These are phyloP conservation scores for Hyperoplus lanceolatus DNA, from an alignment of 2,797 vertebrate genomes.

Conservation along the genomic window DNA sequence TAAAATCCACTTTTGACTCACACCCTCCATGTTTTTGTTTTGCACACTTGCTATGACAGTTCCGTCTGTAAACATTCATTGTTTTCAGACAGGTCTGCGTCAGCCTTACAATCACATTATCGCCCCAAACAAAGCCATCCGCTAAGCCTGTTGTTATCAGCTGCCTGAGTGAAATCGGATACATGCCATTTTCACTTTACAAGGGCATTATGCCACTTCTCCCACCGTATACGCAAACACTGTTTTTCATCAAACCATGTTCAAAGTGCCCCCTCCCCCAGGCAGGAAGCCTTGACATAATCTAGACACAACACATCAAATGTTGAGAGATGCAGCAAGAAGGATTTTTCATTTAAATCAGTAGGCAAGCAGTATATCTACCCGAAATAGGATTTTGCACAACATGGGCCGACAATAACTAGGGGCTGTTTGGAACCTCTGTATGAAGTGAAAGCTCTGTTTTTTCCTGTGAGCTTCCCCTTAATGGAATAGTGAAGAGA, in stretches of 20 bases:
- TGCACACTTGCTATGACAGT: constrained; percentile 44
- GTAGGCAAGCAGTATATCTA: constrained; percentile 51
- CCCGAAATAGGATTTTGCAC: constrained; percentile 76
- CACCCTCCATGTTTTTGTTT: constrained; percentile 23
- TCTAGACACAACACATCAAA: constrained; percentile 71
- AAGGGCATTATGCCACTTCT: constrained; percentile 59
- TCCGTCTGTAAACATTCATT: constrained; percentile 60
- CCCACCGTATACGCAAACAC: constrained; percentile 58
- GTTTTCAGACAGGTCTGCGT: constrained; percentile 46
- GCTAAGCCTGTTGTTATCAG: constrained; percentile 58
- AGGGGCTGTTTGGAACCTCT: constrained; percentile 63
- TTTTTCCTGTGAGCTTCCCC: constrained; percentile 68
- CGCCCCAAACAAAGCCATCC: constrained; percentile 54
- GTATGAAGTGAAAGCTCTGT: constrained; percentile 71
- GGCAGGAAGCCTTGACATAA: constrained; percentile 45
- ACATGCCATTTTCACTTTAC: constrained; percentile 52
- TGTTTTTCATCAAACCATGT: constrained; percentile 60
- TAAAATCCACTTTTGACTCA: constrained; percentile 53
- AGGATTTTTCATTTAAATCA: constrained; percentile 64
- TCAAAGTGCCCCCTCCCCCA: constrained; percentile 47
- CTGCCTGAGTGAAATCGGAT: constrained; percentile 58
- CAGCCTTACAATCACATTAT: constrained; percentile 70
- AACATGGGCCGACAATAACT: constrained; percentile 66
- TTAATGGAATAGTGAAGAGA: constrained; percentile 56
- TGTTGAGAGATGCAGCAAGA: constrained; percentile 42